Conservation (phyloP, 2,888 invertebrate species). For the Galeruca laticollis region DNA sequence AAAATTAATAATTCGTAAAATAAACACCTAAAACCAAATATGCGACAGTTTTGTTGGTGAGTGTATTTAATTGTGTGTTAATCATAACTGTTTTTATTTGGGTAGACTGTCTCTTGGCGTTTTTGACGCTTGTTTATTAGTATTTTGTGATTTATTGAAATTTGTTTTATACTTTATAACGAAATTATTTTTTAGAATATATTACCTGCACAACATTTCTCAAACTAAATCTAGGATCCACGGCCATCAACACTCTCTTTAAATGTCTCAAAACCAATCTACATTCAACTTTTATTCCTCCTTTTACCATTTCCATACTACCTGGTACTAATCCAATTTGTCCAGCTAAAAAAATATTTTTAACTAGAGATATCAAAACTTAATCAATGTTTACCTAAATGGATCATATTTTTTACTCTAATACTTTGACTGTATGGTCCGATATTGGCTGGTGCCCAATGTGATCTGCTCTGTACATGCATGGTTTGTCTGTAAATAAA, state of each 20-base stretch:
- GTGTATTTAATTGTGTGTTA: too few relatives aligned
- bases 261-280: conserved; percentile 87
- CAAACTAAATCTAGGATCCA: conserved; percentile 81
- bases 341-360: conserved; percentile 78
- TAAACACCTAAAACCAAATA: too few relatives aligned
- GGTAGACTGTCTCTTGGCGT: too few relatives aligned
- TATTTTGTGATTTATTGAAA: too few relatives aligned
- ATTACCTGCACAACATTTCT: conserved; percentile 83
- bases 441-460: conserved; percentile 98
- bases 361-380: not conserved
- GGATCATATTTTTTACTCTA: conserved; percentile 70
- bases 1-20: too few relatives aligned
- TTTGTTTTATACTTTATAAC: too few relatives aligned
- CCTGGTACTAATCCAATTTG: conserved; percentile 93
- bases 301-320: conserved; percentile 79
- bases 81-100: too few relatives aligned
- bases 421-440: conserved; percentile 96
- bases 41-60: too few relatives aligned
- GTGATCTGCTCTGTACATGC: conserved; percentile 96
- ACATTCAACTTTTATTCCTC: conserved; percentile 85
- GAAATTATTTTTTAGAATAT: conserved; percentile 5
- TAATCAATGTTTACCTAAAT: conserved; percentile 33
- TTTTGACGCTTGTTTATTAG: too few relatives aligned
- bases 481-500: conserved; percentile 75
- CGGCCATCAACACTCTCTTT: conserved; percentile 83